Evolutionary conservation across 1,140 invertebrate species (phyloP), one percentile per base, ranked within the genome.

Genomic region (Papilio helenus): DNA sequence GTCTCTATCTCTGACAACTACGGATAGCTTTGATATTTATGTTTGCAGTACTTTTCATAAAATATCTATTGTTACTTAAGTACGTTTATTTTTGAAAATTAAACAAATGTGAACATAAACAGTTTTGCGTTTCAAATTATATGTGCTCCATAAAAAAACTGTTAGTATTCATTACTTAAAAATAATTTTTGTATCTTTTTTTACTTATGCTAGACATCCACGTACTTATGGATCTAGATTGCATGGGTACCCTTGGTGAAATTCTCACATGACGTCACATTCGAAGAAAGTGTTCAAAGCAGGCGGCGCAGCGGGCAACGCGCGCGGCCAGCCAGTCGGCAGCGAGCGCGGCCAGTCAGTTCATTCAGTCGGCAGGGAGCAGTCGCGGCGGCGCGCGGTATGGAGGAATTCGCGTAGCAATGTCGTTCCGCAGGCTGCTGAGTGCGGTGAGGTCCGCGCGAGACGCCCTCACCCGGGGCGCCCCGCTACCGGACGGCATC

Each of bases 371-470:
- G 74, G 77, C 82, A 79, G 79, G 58, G 79, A 77, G 73, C 79
- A 72, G 73, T 76, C 87, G 86, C 82, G 80, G 83, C 78, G 83
- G 61, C 79, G 80, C 86, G 83, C 83, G 85, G 79, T 81, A 91
- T 91, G 90, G 87, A 85, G 82, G 84, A 85, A 71, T 80, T 73
- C 84, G 83, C 83, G 76, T 82, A 79, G 84, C 83, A 74, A 93
- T 94, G 93, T 89, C 93, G 58, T 86, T 94, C 81, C 90, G 91
- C 18, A 85, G 92, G 79, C 79, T 94, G 18, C 61, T 94, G 74
- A 90, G 87, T 81, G 93, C 92, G 79, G 87, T 92, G 79, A 87
- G 93, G 58, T 86, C 86, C 55, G 92, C 91, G 72, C 89, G 90
- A 61, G 91, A 89, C n/a, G 90, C 91, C 26, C 72, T 93, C 14